Evolutionary conservation across 92 coral and sea anemone species (phyloP).

Genomic region (Scolanthus callimorphus): DNA sequence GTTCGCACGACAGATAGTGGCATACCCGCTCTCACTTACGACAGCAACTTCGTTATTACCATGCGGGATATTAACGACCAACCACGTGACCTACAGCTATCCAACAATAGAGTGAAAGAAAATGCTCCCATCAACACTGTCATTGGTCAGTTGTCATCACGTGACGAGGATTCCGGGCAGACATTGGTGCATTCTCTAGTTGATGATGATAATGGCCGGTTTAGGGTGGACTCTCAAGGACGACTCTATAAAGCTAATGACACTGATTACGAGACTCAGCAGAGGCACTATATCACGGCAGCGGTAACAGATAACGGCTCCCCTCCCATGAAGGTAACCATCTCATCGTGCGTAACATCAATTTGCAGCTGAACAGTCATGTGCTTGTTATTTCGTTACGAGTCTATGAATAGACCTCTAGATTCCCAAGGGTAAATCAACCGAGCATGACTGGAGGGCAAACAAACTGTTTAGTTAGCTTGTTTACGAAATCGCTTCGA

Average conservation of each 20-base stretch:
- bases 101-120: constrained; percentile 69
- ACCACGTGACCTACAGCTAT: constrained; percentile 77
- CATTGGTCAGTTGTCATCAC: constrained; percentile 70
- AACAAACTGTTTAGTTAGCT: too few species aligned
- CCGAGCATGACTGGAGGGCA: too few species aligned
- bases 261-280: constrained; percentile 74
- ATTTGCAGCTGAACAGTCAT: too few species aligned
- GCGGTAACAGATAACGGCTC: constrained; percentile 76
- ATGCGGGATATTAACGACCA: constrained; percentile 79
- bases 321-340: constrained; percentile 68
- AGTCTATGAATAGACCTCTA: too few species aligned
- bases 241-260: constrained; percentile 63
- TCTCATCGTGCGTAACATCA: too few species aligned
- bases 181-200: constrained; percentile 56
- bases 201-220: constrained; percentile 84
- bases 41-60: constrained; percentile 46
- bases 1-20: constrained; percentile 81
- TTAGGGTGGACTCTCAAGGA: constrained; percentile 66
- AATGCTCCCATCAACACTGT: constrained; percentile 56
- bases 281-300: constrained; percentile 57
- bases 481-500: too few species aligned
- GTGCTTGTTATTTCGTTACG: too few species aligned
- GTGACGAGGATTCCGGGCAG: constrained; percentile 76
- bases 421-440: too few species aligned
- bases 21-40: constrained; percentile 47